These are phyloP conservation scores for Cetoscarus ocellatus DNA, from an alignment of 2,797 vertebrate species.

Conservation along the genomic window DNA sequence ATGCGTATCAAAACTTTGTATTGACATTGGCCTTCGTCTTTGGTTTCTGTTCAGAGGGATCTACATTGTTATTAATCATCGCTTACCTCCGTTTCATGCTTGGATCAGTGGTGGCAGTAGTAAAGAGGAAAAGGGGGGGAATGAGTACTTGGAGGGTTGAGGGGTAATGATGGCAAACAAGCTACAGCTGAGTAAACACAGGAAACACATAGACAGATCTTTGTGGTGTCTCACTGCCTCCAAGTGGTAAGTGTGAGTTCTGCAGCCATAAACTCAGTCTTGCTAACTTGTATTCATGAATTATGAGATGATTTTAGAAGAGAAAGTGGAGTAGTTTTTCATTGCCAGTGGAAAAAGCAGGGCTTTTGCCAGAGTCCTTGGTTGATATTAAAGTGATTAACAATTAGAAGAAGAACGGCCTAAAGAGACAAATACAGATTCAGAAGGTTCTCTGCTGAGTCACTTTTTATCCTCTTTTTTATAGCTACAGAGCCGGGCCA, in stretches of 20 bases:
- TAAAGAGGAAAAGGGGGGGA: constrained; percentile 33
- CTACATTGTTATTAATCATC: constrained; percentile 54
- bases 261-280: constrained; percentile 10
- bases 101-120: constrained; percentile 36
- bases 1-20: constrained; percentile 37
- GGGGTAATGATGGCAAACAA: constrained; percentile 33
- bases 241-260: constrained; percentile 24
- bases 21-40: constrained; percentile 40
- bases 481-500: neutral
- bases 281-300: neutral
- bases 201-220: constrained; percentile 26
- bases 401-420: neutral
- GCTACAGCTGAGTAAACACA: constrained; percentile 56
- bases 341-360: neutral
- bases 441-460: neutral
- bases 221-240: constrained; percentile 52
- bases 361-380: neutral
- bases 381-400: neutral
- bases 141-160: neutral
- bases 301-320: constrained; percentile 4
- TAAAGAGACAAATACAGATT: constrained; percentile 8
- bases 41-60: constrained; percentile 39
- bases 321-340: neutral
- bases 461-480: neutral
- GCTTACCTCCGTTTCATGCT: constrained; percentile 36